Evolutionary conservation across 2,797 vertebrate species (phyloP), one percentile per base, ranked within the genome.

Genomic region (Ctenopoma multispine): DNA sequence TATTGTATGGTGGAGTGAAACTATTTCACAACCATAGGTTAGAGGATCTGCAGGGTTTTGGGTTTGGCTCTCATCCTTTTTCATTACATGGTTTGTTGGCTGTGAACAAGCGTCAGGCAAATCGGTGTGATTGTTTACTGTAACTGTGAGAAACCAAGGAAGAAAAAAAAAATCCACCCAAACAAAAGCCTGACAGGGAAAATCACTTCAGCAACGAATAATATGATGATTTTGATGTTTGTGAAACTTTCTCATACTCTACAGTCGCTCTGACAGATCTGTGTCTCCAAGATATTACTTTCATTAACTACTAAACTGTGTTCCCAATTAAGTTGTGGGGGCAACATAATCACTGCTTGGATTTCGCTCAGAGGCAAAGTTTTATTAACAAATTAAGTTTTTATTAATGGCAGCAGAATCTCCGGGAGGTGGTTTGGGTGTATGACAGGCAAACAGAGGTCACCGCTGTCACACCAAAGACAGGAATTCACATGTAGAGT

Each of bases 11-110:
- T 68, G 21, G 69, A 83, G 74, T 20, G 51, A 75, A 83, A 77
- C 58, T 75, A 66, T 80, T 87, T 81, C 54, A 53, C 63, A 82
- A 84, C 64, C 69, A 75, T 72, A 75, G 83, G 74, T 77, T 87
- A 66, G 56, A 71, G 77, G 65, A 44, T 70, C 9, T 43, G 69
- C 54, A 24, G 67, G 68, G 65, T n/a, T 83, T 80, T 65, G 60
- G 82, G 75, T 55, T 87, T 81, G 82, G 87, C 72, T 54, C 70
- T 34, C 2, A 2, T 60, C 44, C 62, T 53, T 75, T 71, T 24
- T 86, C 69, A 80, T 85, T 85, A 86, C 24, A 68, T 38, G 75
- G 66, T 83, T 81, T 66, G 64, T 40, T 75, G 69, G 72, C 65
- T 83, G 77, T 80, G 81, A 89, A 90, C 77, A 77, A 77, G 75